These are phyloP conservation scores for Solea senegalensis DNA, from an alignment of 2,113 vertebrate genomes.

Conservation along the genomic window DNA sequence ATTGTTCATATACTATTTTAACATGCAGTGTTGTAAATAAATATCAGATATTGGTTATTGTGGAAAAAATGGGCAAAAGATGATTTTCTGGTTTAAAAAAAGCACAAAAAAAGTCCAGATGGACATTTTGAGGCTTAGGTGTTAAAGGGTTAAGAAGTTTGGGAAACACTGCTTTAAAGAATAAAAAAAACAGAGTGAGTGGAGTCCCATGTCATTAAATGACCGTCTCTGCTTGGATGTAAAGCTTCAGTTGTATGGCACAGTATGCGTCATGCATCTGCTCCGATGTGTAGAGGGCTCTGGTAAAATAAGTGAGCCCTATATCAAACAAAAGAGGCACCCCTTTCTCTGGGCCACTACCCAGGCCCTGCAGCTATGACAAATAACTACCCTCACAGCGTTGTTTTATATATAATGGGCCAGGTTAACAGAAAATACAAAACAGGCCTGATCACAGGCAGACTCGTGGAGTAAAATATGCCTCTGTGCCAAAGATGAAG, in stretches of 20 bases:
- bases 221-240: conserved; percentile 14
- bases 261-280: conserved; percentile 40
- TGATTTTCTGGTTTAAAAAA: too few relatives aligned
- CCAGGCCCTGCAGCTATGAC: conserved; percentile 45
- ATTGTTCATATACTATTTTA: too few relatives aligned
- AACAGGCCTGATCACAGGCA: conserved; percentile 33
- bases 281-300: conserved; percentile 39
- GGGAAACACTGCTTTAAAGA: too few relatives aligned
- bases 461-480: conserved; percentile 34
- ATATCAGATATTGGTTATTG: too few relatives aligned
- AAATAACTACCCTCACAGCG: conserved; percentile 52
- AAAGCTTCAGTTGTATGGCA: conserved; percentile 22
- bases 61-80: too few relatives aligned
- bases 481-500: conserved; percentile 19
- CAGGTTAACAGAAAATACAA: conserved; percentile 46
- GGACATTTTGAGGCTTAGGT: too few relatives aligned
- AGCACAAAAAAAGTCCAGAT: too few relatives aligned
- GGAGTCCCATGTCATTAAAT: conserved; percentile 20
- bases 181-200: not conserved
- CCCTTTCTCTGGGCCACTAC: conserved; percentile 39
- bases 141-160: too few relatives aligned
- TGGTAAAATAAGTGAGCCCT: conserved; percentile 34
- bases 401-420: conserved; percentile 47
- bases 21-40: too few relatives aligned
- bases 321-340: conserved; percentile 58